phyloP scores from a whole-genome alignment of 92 coral and sea anemone genomes.

The Meandrina meandrites region DNA sequence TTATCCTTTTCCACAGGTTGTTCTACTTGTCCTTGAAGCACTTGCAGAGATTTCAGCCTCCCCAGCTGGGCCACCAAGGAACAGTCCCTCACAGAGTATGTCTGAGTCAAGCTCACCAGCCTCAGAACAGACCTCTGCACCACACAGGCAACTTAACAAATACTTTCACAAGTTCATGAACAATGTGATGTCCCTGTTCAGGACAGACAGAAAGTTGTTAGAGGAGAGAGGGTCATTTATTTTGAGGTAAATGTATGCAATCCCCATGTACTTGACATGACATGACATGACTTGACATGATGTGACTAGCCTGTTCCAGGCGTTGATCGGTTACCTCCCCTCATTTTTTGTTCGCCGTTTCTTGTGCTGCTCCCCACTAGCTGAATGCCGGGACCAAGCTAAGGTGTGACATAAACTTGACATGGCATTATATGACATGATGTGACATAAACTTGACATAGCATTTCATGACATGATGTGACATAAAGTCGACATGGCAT shows the following conservation, averaged over 20 bases:
- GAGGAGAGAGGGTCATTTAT: constrained; percentile 98
- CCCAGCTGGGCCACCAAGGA: constrained; percentile 91
- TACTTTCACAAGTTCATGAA: constrained; percentile 96
- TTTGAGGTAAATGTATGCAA: constrained; percentile 71
- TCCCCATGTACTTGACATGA: not conserved
- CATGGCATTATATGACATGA: not conserved
- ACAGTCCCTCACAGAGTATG: constrained; percentile 56
- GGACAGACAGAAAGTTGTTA: constrained; percentile 85
- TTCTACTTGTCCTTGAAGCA: constrained; percentile 84
- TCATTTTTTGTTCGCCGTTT: too few species aligned
- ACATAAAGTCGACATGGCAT: not conserved
- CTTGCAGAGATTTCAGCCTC: constrained; percentile 97
- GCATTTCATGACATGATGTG: not conserved
- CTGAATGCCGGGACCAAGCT: too few species aligned
- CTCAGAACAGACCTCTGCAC: constrained; percentile 45
- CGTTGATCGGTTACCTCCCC: too few species aligned
- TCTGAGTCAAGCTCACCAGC: constrained; percentile 59
- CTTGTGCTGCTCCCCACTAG: too few species aligned
- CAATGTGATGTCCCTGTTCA: constrained; percentile 81
- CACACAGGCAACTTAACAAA: constrained; percentile 86
- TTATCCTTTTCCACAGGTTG: constrained; percentile 65
- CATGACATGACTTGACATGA: not conserved
- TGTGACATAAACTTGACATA: not conserved
- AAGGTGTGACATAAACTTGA: not conserved
- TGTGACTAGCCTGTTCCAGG: too few species aligned